Percentiles rank a stretch among this genome's conserved stretches.
phyloP scores from a whole-genome alignment of 1,140 invertebrate species.

The Calycopis cecrops region DNA sequence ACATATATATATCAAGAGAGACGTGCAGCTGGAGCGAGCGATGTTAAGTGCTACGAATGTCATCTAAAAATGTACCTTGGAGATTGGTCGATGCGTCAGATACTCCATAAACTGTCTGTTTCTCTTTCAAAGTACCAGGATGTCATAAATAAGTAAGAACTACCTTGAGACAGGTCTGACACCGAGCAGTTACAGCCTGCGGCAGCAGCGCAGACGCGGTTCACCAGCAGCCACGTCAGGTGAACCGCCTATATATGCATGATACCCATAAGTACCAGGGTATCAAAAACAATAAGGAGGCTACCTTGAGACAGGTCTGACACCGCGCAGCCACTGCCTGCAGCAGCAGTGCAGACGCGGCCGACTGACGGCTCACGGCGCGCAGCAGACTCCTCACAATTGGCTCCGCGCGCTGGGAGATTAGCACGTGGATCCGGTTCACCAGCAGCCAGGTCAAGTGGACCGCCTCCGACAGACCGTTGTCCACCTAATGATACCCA shows the following conservation, averaged over 20 bases:
- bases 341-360: slow-evolving; percentile 82
- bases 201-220: slow-evolving; percentile 83
- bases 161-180: slow-evolving; percentile 39
- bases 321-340: slow-evolving; percentile 66
- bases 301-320: slow-evolving; percentile 41
- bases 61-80: too few relatives aligned
- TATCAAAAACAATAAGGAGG: background rate
- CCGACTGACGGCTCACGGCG: slow-evolving; percentile 69
- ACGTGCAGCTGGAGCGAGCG: too few relatives aligned
- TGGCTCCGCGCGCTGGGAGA: slow-evolving; percentile 62
- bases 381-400: slow-evolving; percentile 40
- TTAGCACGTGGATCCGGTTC: slow-evolving; percentile 82
- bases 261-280: too few relatives aligned
- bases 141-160: background rate
- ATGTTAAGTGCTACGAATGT: too few relatives aligned
- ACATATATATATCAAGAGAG: too few relatives aligned
- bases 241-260: too few relatives aligned
- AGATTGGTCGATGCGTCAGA: too few relatives aligned
- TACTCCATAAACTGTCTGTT: too few relatives aligned
- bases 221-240: too few relatives aligned
- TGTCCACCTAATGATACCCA: slow-evolving; percentile 53
- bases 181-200: slow-evolving; percentile 66
- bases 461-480: slow-evolving; percentile 80
- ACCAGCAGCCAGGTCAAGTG: slow-evolving; percentile 86
- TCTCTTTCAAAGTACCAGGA: too few relatives aligned